Evolutionary conservation across 2,888 invertebrate species (phyloP).

Genomic region (Trissoscelio sp.): DNA sequence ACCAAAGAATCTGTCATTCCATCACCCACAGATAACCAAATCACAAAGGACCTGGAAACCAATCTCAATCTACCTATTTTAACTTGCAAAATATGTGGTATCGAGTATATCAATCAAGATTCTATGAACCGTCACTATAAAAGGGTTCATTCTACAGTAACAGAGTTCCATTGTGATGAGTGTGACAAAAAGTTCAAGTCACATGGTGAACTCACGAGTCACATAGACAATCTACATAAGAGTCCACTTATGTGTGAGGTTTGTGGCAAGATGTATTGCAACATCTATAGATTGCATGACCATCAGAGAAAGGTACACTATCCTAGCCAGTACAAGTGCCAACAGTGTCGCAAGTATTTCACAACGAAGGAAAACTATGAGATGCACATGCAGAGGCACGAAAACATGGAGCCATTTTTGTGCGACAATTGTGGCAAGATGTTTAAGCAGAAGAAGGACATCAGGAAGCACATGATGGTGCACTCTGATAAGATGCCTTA

Average conservation of each 20-base stretch:
- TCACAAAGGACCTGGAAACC: not conserved
- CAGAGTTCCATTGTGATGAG: slow-evolving; percentile 69
- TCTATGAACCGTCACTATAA: slow-evolving; percentile 68
- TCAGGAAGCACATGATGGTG: slow-evolving; percentile 81
- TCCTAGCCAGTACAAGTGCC: slow-evolving; percentile 49
- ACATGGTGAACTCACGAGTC: slow-evolving; percentile 78
- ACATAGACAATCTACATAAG: slow-evolving; percentile 58
- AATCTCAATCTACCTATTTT: not conserved
- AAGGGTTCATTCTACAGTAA: slow-evolving; percentile 58
- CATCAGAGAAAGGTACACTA: slow-evolving; percentile 66
- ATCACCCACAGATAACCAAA: not conserved
- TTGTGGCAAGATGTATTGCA: slow-evolving; percentile 70
- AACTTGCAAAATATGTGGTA: slow-evolving; percentile 63
- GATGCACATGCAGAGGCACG: slow-evolving; percentile 71
- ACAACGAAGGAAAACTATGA: slow-evolving; percentile 28
- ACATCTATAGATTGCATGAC: slow-evolving; percentile 60
- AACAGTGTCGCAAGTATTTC: slow-evolving; percentile 58
- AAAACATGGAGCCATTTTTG: slow-evolving; percentile 75
- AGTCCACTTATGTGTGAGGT: slow-evolving; percentile 70
- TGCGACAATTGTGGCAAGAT: slow-evolving; percentile 57
- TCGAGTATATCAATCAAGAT: slow-evolving; percentile 55
- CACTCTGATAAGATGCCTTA: slow-evolving; percentile 85
- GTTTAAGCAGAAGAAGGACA: slow-evolving; percentile 77
- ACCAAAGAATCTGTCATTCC: not conserved
- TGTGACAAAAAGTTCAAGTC: slow-evolving; percentile 83